Base-by-base conservation (phyloP, 2,113 vertebrate species). In the Rhinopithecus roxellana region DNA sequence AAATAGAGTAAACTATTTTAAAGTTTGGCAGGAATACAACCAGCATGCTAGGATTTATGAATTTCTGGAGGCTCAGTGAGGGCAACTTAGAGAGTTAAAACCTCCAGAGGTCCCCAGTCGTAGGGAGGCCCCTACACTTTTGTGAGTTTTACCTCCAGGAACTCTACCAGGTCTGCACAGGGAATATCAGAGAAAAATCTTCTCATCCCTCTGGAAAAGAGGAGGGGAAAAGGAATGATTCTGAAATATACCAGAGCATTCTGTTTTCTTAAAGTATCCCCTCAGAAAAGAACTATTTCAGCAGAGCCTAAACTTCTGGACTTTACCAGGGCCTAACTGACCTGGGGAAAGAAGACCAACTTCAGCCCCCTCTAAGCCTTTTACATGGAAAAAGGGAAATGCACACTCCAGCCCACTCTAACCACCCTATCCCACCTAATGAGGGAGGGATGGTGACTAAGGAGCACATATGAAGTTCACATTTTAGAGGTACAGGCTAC, bases 101-200 rank as follows among this genome's bases (percentile, higher is more conserved):
- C 32, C 14, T 59, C 9, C 59, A 40, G 17, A 11, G 23, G 5
- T 16, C 27, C 35, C 32, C 14, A 38, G 9, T 14, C n/a, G 64
- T 3, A 25, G 43, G 9, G 25, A 5, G 38, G 16, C 9, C 35
- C 10, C 4, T 13, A 5, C 2, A 23, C 12, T 4, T 77, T 22
- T 18, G 12, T 25, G 30, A 80, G 78, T 22, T 85, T 52, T 40
- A 25, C 38, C 20, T 9, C 3, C 40, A 17, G 30, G 27, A 55
- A 8, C n/a, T 14, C 17, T 40, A 30, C 23, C 3, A 61, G 32
- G 6, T 77, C 10, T 27, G 30, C 23, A 14, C 35, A 32, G 35
- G 84, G 32, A 48, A n/a, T 64, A 10, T 38, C 17, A 64, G 52
- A 38, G 55, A 52, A 50, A 52, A 48, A 1, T 2, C 1, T 23